Evolutionary conservation across 2,113 vertebrate genomes (phyloP), one percentile per base, ranked within the genome.

Genomic region (Phrynosoma platyrhinos): DNA sequence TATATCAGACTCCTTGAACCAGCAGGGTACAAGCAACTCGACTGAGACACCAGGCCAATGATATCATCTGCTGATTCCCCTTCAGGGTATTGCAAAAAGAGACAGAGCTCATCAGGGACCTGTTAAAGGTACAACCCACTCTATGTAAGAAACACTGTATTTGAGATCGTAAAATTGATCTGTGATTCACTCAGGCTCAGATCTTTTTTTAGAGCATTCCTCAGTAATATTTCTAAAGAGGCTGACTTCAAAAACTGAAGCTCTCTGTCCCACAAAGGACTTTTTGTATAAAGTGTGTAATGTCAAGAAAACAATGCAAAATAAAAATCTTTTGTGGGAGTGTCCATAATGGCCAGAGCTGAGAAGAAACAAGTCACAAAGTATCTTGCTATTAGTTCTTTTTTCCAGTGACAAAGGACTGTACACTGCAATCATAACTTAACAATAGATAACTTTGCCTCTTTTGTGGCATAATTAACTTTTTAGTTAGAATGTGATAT

Each of bases 91-190:
- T 80, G 40, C 47, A 80, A 72, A 72, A 68, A 86, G 62, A 86
- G 42, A 86, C 30, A 86, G 21, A 36, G 32, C 68, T 72, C 66
- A 71, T 23, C 52, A 58, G 68, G 85, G 78, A 87, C 32, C 77
- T 58, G 36, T 87, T 58, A 71, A 79, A 87, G 53, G 77, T 80
- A 72, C 77, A 80, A 30, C n/a, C 68, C 52, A 25, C 32, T 42
- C 78, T 87, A 21, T 58, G 53, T 40, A 80, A 81, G 78, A 23
- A 79, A 52, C 78, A 62, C 8, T 42, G 9, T 55, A 55, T 58
- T 12, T 40, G 5, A 80, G 68, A 80, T 30, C 16, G n/a, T 68
- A 53, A 77, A 77, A 66, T 42, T 85, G 84, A 85, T 77, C 74
- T 85, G 66, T 77, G 84, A 47, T 77, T 64, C 58, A 77, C 53